Evolutionary conservation across 2,888 invertebrate genomes (phyloP).

Genomic region (Stenoptilia bipunctidactyla): DNA sequence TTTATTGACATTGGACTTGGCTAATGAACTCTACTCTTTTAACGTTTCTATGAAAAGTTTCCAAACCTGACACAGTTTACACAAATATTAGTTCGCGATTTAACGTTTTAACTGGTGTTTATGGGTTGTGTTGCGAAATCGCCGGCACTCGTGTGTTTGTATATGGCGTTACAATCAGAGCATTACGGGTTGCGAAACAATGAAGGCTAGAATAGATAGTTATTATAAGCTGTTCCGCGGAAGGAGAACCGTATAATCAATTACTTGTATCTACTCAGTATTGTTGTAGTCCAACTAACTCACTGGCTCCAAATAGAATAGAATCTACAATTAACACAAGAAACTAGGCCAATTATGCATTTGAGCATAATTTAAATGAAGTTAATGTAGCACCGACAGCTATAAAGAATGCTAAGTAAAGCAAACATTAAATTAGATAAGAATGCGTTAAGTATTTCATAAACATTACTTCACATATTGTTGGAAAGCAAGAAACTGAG

Average conservation of each 20-base stretch:
- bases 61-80: background rate
- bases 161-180: slow-evolving; percentile 59
- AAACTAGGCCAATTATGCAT: no score
- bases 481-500: no score
- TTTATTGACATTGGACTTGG: slow-evolving; percentile 33
- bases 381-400: no score
- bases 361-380: no score
- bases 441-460: no score
- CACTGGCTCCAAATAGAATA: no score
- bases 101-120: slow-evolving; percentile 5
- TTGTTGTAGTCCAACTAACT: background rate
- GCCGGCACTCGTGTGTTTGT: slow-evolving; percentile 26
- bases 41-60: background rate
- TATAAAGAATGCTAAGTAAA: no score
- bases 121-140: slow-evolving; percentile 29
- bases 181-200: slow-evolving; percentile 60
- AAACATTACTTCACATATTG: no score
- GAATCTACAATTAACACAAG: no score
- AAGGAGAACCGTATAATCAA: slow-evolving; percentile 38
- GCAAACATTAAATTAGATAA: no score
- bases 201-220: slow-evolving; percentile 34
- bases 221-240: slow-evolving; percentile 44
- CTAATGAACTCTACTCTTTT: slow-evolving; percentile 20
- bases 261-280: slow-evolving; percentile 12
- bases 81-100: background rate